Evolutionary conservation across 2,888 invertebrate genomes (phyloP), one percentile per base, ranked within the genome.

Genomic region (Nemoura dubitans): DNA sequence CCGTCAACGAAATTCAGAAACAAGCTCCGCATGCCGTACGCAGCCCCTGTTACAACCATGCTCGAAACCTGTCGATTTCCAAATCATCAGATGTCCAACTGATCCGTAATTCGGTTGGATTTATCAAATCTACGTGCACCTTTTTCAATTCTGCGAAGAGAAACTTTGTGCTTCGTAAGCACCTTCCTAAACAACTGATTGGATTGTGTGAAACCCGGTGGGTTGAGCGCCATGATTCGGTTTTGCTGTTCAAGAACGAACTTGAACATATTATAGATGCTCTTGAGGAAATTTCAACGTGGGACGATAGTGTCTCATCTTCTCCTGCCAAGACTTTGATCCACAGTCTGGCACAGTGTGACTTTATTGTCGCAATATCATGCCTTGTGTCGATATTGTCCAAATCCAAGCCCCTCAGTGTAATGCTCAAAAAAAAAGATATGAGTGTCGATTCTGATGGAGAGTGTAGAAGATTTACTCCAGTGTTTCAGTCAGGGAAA

Each of bases 121-220:
- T 43, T 36, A 88, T 89, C 83, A 86, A 88, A 77, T 86, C 78
- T 78, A 83, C 86, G 28, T 77, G 87, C 59, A 26, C 21, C 27
- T 89, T 89, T 78, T 89, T 89, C 42, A 0, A 84, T 0, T 36
- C 87, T 29, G 84, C 88, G n/a, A 87, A 89, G 86, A 78, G 88
- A 82, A 85, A 84, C 43, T 77, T 76, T 76, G 36, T 81, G 42
- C 21, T 59, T 59, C 2, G 59, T 10, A 59, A 59, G 59, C 21
- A 59, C 21, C 76, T 87, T 7, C 85, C 86, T 76, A 82, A 87
- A 43, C 80, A 87, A 78, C 42, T 89, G 7, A 76, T 82, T 76
- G 85, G 87, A 26, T 76, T 88, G 14, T 89, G 88, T 87, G 88
- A 89, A 80, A 89, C 89, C 5, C 85, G 88, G 25, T 89, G 88